These are phyloP conservation scores for Muscina levida DNA, from an alignment of 2,888 invertebrate genomes.

Conservation along the genomic window DNA sequence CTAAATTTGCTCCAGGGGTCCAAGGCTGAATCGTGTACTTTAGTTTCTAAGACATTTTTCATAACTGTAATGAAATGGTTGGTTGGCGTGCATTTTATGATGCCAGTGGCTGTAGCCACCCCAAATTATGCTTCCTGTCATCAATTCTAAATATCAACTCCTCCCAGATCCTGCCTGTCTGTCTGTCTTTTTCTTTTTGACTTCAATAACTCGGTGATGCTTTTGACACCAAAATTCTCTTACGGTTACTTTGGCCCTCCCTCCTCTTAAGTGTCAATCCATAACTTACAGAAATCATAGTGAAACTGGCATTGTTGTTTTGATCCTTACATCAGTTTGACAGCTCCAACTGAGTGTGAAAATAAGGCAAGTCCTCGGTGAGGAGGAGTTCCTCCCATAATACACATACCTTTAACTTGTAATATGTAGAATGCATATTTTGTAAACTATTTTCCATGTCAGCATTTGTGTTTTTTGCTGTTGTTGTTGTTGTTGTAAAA, in stretches of 20 bases:
- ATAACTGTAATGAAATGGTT: no score
- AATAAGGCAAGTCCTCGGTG: background rate
- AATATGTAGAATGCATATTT: slow-evolving; percentile 28
- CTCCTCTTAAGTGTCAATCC: slow-evolving; percentile 45
- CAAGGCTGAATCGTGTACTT: no score
- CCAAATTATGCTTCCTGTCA: no score
- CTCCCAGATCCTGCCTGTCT: background rate
- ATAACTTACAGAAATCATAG: slow-evolving; percentile 42
- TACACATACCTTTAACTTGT: slow-evolving; percentile 3
- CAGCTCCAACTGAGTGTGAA: slow-evolving; percentile 1
- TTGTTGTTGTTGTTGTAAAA: background rate
- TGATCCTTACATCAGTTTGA: slow-evolving; percentile 1
- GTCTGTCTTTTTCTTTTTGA: no score
- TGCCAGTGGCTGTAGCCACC: no score
- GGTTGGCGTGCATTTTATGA: background rate
- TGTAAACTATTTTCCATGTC: slow-evolving; percentile 21
- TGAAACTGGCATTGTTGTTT: background rate
- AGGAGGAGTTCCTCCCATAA: no score
- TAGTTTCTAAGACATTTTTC: no score
- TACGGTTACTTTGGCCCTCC: background rate
- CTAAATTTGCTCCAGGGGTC: no score
- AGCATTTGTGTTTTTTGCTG: no score
- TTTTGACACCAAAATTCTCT: background rate
- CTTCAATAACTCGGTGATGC: no score
- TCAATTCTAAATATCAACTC: background rate